Evolutionary conservation across 2,113 vertebrate genomes (phyloP).

Genomic region (Dipodomys merriami): DNA sequence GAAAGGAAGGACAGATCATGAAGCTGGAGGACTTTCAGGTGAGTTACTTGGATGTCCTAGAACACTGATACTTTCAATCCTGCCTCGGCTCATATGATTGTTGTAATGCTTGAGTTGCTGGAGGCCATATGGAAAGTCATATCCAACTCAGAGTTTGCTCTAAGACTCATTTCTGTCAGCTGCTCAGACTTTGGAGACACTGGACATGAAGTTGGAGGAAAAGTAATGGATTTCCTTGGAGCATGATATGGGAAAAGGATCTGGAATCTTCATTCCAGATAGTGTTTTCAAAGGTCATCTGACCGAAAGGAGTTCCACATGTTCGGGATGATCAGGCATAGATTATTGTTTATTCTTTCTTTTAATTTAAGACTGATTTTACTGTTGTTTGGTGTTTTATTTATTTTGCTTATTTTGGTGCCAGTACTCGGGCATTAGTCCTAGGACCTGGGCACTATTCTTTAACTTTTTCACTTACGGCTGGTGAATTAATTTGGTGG

Average conservation of each 20-base stretch:
- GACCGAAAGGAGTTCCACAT: background rate
- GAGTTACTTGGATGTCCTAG: background rate
- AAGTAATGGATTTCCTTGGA: background rate
- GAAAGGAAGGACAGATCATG: background rate
- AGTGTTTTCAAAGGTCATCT: background rate
- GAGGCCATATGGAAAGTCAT: background rate
- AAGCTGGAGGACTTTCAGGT: background rate
- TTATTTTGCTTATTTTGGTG: no score
- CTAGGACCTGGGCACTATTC: no score
- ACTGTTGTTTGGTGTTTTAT: constrained; percentile 26
- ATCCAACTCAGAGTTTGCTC: background rate
- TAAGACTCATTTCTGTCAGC: background rate
- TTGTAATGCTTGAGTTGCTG: background rate
- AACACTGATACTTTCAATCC: background rate
- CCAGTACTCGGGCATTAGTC: no score
- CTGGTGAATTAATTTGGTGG: no score
- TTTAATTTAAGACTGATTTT: background rate
- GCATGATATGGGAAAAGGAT: background rate
- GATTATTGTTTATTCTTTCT: background rate
- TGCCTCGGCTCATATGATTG: background rate
- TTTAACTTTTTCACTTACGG: no score
- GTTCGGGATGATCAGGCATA: background rate
- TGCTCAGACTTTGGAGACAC: background rate
- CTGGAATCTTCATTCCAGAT: background rate
- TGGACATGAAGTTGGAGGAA: background rate